These are phyloP conservation scores for Cotesia vestalis DNA, from an alignment of 1,140 invertebrate species.

Conservation along the genomic window DNA sequence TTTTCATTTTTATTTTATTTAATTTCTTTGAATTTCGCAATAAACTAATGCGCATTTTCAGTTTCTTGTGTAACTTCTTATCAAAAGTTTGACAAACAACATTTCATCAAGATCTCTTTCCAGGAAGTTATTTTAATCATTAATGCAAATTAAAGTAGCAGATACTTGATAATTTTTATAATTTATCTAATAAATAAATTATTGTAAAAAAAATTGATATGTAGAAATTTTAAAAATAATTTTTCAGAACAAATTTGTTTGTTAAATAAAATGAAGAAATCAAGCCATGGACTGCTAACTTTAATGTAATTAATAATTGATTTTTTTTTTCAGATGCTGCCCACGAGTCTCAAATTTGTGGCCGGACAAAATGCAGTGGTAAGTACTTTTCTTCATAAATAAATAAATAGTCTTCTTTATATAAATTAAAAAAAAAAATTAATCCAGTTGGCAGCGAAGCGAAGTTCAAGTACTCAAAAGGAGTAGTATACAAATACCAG, in stretches of 20 bases:
- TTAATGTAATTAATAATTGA: not conserved
- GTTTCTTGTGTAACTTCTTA: conserved; percentile 22
- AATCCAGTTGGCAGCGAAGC: conserved; percentile 33
- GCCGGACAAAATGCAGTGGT: conserved; percentile 58
- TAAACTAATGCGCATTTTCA: not conserved
- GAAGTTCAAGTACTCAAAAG: conserved; percentile 64
- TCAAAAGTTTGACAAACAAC: not conserved
- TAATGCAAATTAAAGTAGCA: not conserved
- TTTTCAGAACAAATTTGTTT: no score
- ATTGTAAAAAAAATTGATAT: no score
- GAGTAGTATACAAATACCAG: conserved; percentile 58
- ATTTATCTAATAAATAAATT: no score
- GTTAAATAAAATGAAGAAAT: not conserved
- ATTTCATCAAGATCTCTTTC: conserved; percentile 19
- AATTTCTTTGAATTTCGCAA: not conserved
- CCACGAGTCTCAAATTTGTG: conserved; percentile 42
- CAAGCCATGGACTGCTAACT: not conserved
- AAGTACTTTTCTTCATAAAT: conserved; percentile 35
- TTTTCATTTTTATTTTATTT: not conserved
- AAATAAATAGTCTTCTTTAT: not conserved
- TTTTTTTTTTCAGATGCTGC: conserved; percentile 45
- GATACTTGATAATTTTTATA: no score
- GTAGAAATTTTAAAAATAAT: no score
- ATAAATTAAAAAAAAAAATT: conserved; percentile 19
- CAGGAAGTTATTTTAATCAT: conserved; percentile 11